Conservation (phyloP, 2,888 invertebrate species). For the Muscina levida region DNA sequence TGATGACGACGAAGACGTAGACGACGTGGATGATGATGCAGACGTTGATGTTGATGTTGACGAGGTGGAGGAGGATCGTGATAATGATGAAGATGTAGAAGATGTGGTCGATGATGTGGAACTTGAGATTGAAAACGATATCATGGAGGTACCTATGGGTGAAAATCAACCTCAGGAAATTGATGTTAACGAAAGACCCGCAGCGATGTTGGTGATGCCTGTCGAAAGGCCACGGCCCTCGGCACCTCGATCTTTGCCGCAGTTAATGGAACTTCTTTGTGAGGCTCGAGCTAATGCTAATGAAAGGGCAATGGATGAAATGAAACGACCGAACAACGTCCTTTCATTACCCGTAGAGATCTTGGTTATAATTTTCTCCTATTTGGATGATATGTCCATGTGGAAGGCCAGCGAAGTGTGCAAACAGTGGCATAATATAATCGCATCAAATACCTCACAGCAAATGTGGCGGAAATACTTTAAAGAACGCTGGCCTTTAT, state of each 20-base stretch:
- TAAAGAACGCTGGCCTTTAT: slow-evolving; percentile 91
- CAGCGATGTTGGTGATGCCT: slow-evolving; percentile 67
- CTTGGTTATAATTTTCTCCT: slow-evolving; percentile 91
- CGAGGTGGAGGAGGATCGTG: slow-evolving; percentile 62
- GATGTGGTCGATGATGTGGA: slow-evolving; percentile 72
- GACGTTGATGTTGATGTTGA: too few relatives aligned
- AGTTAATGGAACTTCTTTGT: slow-evolving; percentile 76
- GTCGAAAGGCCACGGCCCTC: slow-evolving; percentile 74
- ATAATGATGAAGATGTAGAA: slow-evolving; percentile 69
- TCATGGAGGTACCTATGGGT: slow-evolving; percentile 50
- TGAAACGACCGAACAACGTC: slow-evolving; percentile 68
- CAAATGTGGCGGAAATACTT: slow-evolving; percentile 91
- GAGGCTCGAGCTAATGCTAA: slow-evolving; percentile 73
- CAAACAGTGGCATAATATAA: slow-evolving; percentile 89
- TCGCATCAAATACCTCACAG: slow-evolving; percentile 88
- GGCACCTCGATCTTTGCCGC: slow-evolving; percentile 75
- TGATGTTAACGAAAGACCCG: slow-evolving; percentile 48
- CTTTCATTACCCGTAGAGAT: slow-evolving; percentile 82
- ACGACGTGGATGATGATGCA: slow-evolving; percentile 74
- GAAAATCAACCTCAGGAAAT: slow-evolving; percentile 45
- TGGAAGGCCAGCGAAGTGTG: slow-evolving; percentile 94
- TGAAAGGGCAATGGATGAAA: slow-evolving; percentile 66
- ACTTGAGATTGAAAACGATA: slow-evolving; percentile 68
- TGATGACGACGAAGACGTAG: slow-evolving; percentile 74
- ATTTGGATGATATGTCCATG: slow-evolving; percentile 94